Percentiles rank a stretch among this genome's conserved stretches.
Evolutionary conservation across 2,888 invertebrate genomes (phyloP).

Genomic region (Pterostichus madidus): DNA sequence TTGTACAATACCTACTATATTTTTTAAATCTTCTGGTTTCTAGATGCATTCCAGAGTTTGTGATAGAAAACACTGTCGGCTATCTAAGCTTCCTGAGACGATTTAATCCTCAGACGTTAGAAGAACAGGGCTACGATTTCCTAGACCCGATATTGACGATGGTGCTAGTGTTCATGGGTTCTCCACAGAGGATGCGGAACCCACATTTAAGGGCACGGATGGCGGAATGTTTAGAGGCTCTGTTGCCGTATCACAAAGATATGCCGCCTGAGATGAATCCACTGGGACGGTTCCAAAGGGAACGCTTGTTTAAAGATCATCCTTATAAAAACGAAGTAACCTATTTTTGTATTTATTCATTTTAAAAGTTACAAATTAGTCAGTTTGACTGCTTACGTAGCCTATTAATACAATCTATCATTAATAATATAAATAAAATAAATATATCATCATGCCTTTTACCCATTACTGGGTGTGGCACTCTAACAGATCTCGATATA

Average conservation of each 20-base stretch:
- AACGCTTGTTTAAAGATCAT: slow-evolving; percentile 88
- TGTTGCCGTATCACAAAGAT: slow-evolving; percentile 87
- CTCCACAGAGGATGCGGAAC: slow-evolving; percentile 86
- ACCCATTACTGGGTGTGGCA: too few species aligned
- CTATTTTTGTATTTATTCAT: slow-evolving; percentile 1
- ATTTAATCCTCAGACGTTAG: slow-evolving; percentile 82
- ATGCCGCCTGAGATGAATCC: slow-evolving; percentile 77
- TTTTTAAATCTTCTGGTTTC: not conserved
- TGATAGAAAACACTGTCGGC: slow-evolving; percentile 92
- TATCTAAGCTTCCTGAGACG: slow-evolving; percentile 88
- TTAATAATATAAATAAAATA: too few species aligned
- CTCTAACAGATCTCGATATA: too few species aligned
- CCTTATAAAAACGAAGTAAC: slow-evolving; percentile 84
- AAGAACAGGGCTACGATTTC: slow-evolving; percentile 83
- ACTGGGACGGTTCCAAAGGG: slow-evolving; percentile 81
- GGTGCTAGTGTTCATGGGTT: slow-evolving; percentile 93
- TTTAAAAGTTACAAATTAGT: too few species aligned
- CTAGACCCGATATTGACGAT: slow-evolving; percentile 86
- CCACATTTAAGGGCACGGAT: slow-evolving; percentile 95
- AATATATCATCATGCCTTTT: too few species aligned
- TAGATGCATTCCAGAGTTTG: slow-evolving; percentile 93
- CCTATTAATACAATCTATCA: too few species aligned
- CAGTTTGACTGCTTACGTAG: too few species aligned
- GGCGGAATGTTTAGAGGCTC: slow-evolving; percentile 92
- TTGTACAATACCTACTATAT: too few species aligned